phyloP scores from a whole-genome alignment of 2,113 vertebrate species.

The Catharus bicknelli region DNA sequence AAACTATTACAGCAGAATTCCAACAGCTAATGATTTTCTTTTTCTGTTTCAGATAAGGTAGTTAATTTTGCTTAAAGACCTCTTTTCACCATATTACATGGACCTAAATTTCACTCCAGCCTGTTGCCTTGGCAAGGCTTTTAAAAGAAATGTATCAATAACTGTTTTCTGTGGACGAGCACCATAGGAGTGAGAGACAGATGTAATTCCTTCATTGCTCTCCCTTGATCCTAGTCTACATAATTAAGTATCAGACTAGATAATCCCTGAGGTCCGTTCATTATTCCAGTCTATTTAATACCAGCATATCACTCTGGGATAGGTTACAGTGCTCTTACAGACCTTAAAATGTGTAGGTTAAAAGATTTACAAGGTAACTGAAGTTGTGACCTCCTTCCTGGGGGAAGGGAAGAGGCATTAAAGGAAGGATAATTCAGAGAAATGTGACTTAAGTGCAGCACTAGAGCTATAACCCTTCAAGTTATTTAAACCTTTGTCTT shows the following conservation, averaged over 20 bases:
- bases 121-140: not conserved
- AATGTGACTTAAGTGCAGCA: not conserved
- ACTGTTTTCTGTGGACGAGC: not conserved
- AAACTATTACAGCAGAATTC: not conserved
- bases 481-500: conserved; percentile 27
- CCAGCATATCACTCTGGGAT: conserved; percentile 15
- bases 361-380: conserved; percentile 27
- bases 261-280: conserved; percentile 48
- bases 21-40: not conserved
- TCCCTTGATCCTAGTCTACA: conserved; percentile 34
- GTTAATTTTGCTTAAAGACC: not conserved
- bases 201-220: conserved; percentile 28
- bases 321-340: not conserved
- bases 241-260: conserved; percentile 65
- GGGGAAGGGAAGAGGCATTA: not conserved
- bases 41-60: not conserved
- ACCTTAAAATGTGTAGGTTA: conserved; percentile 7
- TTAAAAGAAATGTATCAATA: not conserved
- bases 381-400: conserved; percentile 18
- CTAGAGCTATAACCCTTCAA: conserved; percentile 23
- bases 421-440: conserved; percentile 14
- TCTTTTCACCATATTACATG: not conserved
- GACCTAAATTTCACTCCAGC: not conserved
- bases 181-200: not conserved
- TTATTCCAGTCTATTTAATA: conserved; percentile 66